Conservation (phyloP, 1,140 invertebrate species). For the Aphidius ervi region DNA sequence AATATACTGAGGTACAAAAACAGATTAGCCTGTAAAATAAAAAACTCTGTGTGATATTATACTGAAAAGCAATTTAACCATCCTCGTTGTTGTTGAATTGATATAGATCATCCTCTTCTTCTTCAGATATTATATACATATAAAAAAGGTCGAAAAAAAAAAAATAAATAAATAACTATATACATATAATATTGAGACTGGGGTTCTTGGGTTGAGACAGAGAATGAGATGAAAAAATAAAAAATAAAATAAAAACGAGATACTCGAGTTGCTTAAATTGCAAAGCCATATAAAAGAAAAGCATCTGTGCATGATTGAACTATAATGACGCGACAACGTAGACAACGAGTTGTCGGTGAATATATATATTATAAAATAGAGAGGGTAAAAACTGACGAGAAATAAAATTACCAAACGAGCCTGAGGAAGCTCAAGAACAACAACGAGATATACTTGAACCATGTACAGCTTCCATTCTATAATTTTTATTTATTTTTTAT, state of each 20-base stretch:
- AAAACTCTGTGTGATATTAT: constrained; percentile 28
- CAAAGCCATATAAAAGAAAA: constrained; percentile 40
- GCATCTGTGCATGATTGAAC: constrained; percentile 42
- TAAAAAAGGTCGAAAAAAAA: constrained; percentile 19
- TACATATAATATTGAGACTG: constrained; percentile 15
- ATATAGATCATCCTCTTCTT: constrained; percentile 35
- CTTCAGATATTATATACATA: constrained; percentile 37
- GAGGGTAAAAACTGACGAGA: constrained; percentile 6
- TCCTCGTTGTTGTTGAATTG: constrained; percentile 38
- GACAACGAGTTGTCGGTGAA: constrained; percentile 13
- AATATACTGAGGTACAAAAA: constrained; percentile 43
- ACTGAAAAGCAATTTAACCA: constrained; percentile 45
- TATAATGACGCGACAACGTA: constrained; percentile 37
- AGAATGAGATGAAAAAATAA: constrained; percentile 8
- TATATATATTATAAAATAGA: neutral
- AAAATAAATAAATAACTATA: neutral
- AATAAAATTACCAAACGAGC: constrained; percentile 41
- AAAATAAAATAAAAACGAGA: neutral
- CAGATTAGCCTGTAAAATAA: constrained; percentile 33
- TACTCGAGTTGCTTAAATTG: constrained; percentile 34
- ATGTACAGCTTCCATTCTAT: no score
- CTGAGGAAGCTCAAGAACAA: constrained; percentile 20
- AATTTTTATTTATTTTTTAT: no score
- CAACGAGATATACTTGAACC: no score
- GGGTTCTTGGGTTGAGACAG: constrained; percentile 8